Base-by-base conservation (phyloP, 2,888 invertebrate genomes). In the Chrysotoxum bicinctum region DNA sequence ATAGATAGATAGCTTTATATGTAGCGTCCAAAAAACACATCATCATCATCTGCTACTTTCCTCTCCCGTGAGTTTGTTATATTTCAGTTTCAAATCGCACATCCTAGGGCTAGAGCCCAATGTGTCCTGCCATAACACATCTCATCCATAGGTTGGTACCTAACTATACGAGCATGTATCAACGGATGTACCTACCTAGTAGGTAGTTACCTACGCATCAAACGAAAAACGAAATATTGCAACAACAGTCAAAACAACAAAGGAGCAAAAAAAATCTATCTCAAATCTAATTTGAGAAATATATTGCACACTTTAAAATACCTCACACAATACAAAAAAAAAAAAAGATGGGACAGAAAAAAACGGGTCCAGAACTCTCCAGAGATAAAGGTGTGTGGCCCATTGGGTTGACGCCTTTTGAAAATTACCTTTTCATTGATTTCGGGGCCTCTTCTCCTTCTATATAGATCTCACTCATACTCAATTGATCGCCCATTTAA, bases 391-490 rank as follows among this genome's bases (percentile, higher is more conserved):
- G 87, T 88, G 87, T 88, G 87, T 87, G 87, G 87, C 88, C 84
- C 85, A 84, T 80, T 87, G 87, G 85, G 88, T 88, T 87, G 87
- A 88, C 88, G 88, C 88, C 88, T 88, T 87, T 88, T 88, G 85
- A 87, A 87, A 88, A 88, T 87, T 87, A 88, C 87, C 88, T 88
- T 87, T 88, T 87, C 85, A 87, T 88, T 88, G 88, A 87, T 87
- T 88, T 87, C 56, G 74, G 62, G 62, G 80, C 77, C 74, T 74
- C 70, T 74, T 80, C 62, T 73, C 48, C 35, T 86, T 75, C 37
- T 60, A 70, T 43, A 58, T 58, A 69, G 69, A 45, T 74, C 52
- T 50, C 64, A 54, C 78, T 78, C 64, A 58, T 68, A 68, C 66
- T 75, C 54, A 68, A 56, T 77, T 52, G 77, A 56, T 68, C 74